Base-by-base conservation (phyloP, 2,888 invertebrate species). In the Drosophila helvetica region DNA sequence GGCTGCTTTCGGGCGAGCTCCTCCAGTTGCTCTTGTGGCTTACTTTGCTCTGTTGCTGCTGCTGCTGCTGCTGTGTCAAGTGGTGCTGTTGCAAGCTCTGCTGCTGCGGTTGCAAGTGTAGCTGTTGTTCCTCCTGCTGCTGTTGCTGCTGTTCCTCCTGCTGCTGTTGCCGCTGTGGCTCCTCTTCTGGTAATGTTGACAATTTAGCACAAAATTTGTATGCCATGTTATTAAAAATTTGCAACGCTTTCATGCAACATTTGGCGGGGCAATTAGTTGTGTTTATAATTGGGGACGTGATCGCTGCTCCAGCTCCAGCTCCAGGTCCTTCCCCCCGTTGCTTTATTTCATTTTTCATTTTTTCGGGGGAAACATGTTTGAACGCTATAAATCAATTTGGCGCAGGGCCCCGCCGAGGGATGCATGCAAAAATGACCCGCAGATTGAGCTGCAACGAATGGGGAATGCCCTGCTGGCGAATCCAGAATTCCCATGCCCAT, bases 301-400 rank as follows among this genome's bases (percentile, higher is more conserved):
- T 70, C 53, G 54, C 53, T 38, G 48, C 50, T 38, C 43, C 58
- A 45, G 45, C 19, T 48, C 38, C 58, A 45, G 50, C 19, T 38
- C n/a, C 48, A n/a, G 12, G 25, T 56, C 22, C 19, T 25, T 27
- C 43, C 38, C 22, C 45, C 2, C 1, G 10, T 43, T 58, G 33
- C 25, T 19, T 38, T 38, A 3, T 15, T 48, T 56, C 27, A 48
- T 22, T 56, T 33, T 55, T n/a, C n/a, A n/a, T n/a, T 63, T 74
- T 78, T 68, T 50, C n/a, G 73, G 56, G 47, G 59, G 64, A 57
- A 68, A 72, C 83, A 76, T 86, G 86, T 75, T 83, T 78, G 88
- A 88, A 74, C 83, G 86, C 86, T 78, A 88, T 83, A 83, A 83
- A 83, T 83, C 83, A 83, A 83, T 83, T 83, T 88, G 74, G 72